These are phyloP conservation scores for Troilus luridus DNA, from an alignment of 2,888 invertebrate species.

Conservation along the genomic window DNA sequence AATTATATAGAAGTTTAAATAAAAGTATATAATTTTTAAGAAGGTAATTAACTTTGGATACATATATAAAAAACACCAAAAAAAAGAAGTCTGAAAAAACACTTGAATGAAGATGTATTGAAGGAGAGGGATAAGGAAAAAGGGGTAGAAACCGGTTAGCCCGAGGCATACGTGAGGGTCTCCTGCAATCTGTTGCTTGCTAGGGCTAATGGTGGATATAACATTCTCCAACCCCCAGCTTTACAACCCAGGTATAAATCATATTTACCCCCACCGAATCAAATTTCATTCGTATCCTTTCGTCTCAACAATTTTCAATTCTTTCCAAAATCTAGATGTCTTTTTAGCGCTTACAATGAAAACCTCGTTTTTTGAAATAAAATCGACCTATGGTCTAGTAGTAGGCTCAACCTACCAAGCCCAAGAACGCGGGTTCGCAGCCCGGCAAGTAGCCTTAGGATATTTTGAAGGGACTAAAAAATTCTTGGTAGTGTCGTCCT, in stretches of 20 bases:
- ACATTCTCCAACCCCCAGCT: neutral
- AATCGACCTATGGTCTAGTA: no score
- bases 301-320: neutral
- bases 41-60: neutral
- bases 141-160: neutral
- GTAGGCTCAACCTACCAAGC: no score
- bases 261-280: neutral
- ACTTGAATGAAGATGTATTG: neutral
- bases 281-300: neutral
- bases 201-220: constrained; percentile 16
- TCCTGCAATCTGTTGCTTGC: constrained; percentile 9
- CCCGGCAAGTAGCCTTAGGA: no score
- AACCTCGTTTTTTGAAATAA: no score
- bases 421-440: no score
- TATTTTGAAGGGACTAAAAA: no score
- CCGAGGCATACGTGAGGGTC: neutral
- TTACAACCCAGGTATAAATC: constrained; percentile 11
- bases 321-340: neutral
- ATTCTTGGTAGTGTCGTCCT: no score
- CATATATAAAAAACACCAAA: neutral
- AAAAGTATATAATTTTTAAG: neutral
- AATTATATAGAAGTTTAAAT: neutral
- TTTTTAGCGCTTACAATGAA: no score
- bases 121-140: constrained; percentile 8
- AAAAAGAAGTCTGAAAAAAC: neutral